These are phyloP conservation scores for Danio albolineatus DNA, from an alignment of 2,797 vertebrate species.

Conservation along the genomic window DNA sequence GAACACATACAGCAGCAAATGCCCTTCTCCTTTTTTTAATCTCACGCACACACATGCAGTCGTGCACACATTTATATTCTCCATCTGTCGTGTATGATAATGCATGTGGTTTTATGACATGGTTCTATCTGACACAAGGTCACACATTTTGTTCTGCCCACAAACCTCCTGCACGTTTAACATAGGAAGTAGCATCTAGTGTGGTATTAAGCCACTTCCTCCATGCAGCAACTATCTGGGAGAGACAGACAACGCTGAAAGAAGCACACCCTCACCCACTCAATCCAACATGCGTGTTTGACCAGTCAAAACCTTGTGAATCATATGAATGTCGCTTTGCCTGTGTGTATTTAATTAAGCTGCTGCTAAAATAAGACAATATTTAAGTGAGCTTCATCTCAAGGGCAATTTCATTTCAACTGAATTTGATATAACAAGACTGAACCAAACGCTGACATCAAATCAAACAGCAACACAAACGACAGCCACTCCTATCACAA, in stretches of 20 bases:
- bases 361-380: neutral
- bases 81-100: slow-evolving; percentile 47
- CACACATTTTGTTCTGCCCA: slow-evolving; percentile 32
- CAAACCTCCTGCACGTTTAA: slow-evolving; percentile 26
- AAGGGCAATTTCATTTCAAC: neutral
- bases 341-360: neutral
- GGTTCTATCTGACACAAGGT: slow-evolving; percentile 49
- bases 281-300: neutral
- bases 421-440: neutral
- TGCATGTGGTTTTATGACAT: slow-evolving; percentile 51
- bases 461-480: neutral
- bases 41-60: slow-evolving; percentile 12
- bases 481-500: neutral
- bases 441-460: neutral
- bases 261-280: slow-evolving; percentile 23
- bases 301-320: slow-evolving; percentile 17
- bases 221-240: slow-evolving; percentile 42
- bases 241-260: slow-evolving; percentile 39
- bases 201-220: slow-evolving; percentile 47
- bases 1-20: slow-evolving; percentile 6
- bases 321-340: neutral
- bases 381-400: neutral
- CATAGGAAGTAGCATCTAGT: slow-evolving; percentile 49
- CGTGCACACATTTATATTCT: slow-evolving; percentile 9
- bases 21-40: neutral